phyloP scores from a whole-genome alignment of 2,113 vertebrate species.

The Micronycteris hirsuta region DNA sequence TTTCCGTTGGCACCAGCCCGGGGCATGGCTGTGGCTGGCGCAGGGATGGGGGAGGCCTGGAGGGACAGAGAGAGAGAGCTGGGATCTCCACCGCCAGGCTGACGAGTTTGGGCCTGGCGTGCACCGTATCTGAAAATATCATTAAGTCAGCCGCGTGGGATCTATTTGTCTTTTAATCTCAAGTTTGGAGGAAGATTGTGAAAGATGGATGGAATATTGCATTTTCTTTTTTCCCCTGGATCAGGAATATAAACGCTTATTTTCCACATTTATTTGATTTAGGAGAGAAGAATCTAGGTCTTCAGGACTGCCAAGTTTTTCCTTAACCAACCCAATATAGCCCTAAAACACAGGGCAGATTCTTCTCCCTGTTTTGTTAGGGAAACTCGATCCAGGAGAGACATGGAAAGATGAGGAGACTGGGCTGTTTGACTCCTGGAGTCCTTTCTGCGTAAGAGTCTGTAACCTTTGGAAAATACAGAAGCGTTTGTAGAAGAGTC shows the following conservation, averaged over 20 bases:
- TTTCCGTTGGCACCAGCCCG: background rate
- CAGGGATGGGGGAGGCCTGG: background rate
- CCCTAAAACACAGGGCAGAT: background rate
- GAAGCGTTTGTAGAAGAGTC: background rate
- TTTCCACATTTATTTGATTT: conserved; percentile 22
- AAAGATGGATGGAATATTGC: background rate
- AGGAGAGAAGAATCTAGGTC: background rate
- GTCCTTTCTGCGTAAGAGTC: background rate
- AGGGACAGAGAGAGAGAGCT: background rate
- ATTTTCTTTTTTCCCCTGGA: background rate
- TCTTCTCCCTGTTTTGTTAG: background rate
- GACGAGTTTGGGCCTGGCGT: background rate
- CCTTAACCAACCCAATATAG: background rate
- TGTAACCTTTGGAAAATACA: background rate
- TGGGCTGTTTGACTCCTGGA: background rate
- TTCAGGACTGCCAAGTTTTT: background rate
- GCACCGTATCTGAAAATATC: background rate
- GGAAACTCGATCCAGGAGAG: background rate
- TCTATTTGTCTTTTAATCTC: background rate
- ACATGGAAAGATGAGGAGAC: background rate
- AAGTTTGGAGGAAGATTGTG: background rate
- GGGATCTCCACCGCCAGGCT: background rate
- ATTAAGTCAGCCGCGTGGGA: background rate
- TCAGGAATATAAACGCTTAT: background rate
- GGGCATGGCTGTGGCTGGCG: background rate